These are phyloP conservation scores for Pipra filicauda DNA, from an alignment of 2,113 vertebrate genomes.

Conservation along the genomic window DNA sequence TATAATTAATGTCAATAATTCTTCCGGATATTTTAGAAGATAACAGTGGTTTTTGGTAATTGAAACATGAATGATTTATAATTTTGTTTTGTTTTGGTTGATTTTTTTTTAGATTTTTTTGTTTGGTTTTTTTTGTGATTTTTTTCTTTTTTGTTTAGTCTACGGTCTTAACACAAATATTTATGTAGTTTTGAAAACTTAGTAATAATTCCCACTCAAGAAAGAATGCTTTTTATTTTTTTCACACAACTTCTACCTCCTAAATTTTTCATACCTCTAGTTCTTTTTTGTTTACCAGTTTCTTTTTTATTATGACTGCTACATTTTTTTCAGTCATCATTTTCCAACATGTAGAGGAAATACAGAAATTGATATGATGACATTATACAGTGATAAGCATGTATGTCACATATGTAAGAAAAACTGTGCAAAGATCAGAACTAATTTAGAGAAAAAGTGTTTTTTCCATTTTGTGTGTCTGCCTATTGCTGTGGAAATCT, in stretches of 20 bases:
- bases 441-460: background rate
- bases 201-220: background rate
- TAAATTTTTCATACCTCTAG: background rate
- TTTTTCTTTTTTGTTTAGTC: background rate
- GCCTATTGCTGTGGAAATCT: background rate
- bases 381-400: background rate
- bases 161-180: background rate
- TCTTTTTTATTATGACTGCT: background rate
- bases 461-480: background rate
- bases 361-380: background rate
- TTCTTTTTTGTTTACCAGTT: background rate
- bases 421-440: background rate
- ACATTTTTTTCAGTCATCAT: background rate
- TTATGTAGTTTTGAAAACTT: background rate
- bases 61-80: background rate
- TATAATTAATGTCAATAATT: background rate
- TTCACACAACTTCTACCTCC: background rate
- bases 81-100: background rate
- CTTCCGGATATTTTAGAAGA: background rate
- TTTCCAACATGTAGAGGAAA: background rate
- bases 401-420: background rate
- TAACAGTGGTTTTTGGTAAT: background rate
- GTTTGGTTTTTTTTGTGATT: background rate
- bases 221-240: background rate
- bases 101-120: background rate